Conservation (phyloP, 2,888 invertebrate species). For the Odontothrips loti region DNA sequence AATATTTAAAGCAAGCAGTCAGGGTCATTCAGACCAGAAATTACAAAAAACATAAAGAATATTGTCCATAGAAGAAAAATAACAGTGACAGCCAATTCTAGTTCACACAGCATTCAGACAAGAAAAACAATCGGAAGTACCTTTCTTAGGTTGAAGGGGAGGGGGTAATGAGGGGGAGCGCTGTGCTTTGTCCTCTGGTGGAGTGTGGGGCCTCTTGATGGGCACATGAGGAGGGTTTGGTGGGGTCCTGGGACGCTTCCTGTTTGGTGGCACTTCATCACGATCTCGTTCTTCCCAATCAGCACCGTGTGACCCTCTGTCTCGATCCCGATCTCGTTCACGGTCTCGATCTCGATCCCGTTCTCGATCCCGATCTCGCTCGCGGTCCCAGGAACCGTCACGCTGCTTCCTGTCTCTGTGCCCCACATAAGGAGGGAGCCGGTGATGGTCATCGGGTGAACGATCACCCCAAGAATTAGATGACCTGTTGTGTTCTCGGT, state of each 20-base stretch:
- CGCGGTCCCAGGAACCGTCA: constrained; percentile 32
- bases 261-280: constrained; percentile 1
- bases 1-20: background rate
- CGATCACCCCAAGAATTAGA: background rate
- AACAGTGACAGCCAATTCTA: too few species aligned
- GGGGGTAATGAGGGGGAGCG: constrained; percentile 28
- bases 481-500: background rate
- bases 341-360: constrained; percentile 39
- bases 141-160: constrained; percentile 28
- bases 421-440: background rate
- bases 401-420: constrained; percentile 28
- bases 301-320: constrained; percentile 35
- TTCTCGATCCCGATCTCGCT: constrained; percentile 31
- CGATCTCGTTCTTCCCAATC: constrained; percentile 29
- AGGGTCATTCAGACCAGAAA: background rate
- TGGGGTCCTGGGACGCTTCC: constrained; percentile 36
- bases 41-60: background rate
- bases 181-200: constrained; percentile 30
- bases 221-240: constrained; percentile 34
- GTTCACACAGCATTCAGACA: too few species aligned
- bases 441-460: background rate
- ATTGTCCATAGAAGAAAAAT: too few species aligned
- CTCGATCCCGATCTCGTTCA: constrained; percentile 37
- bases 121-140: constrained; percentile 7
- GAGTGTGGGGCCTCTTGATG: background rate